Conservation (phyloP, 2,888 invertebrate genomes). For the Conchocele bisecta region DNA sequence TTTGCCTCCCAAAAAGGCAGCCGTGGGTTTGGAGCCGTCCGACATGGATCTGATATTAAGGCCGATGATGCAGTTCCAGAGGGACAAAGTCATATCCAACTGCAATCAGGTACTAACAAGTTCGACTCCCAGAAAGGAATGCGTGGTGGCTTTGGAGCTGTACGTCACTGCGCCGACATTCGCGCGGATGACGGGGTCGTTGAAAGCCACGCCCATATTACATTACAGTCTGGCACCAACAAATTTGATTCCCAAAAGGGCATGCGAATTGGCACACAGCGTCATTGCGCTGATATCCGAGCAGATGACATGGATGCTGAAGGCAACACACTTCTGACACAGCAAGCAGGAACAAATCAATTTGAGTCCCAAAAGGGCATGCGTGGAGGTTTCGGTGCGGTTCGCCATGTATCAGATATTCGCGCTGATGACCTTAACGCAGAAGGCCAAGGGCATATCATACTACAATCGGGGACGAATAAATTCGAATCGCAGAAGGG, state of each 20-base stretch:
- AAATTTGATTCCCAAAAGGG: conserved; percentile 78
- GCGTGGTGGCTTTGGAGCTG: conserved; percentile 73
- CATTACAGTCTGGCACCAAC: conserved; percentile 79
- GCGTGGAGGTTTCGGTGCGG: conserved; percentile 70
- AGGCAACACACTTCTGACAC: conserved; percentile 68
- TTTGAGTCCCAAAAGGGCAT: conserved; percentile 74
- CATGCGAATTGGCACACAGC: conserved; percentile 75
- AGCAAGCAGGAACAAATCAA: conserved; percentile 75
- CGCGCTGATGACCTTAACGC: conserved; percentile 75
- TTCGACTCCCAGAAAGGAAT: conserved; percentile 79
- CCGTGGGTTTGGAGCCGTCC: conserved; percentile 74
- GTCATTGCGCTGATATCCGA: conserved; percentile 75
- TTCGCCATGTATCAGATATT: conserved; percentile 80
- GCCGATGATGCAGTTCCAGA: conserved; percentile 71
- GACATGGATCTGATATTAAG: conserved; percentile 79
- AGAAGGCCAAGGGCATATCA: conserved; percentile 75
- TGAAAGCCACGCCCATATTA: conserved; percentile 60
- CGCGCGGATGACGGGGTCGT: conserved; percentile 63
- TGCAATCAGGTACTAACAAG: conserved; percentile 79
- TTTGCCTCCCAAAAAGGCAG: conserved; percentile 75
- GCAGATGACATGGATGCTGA: conserved; percentile 66
- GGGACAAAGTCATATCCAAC: conserved; percentile 68
- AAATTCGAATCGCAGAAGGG: conserved; percentile 80
- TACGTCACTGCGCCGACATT: conserved; percentile 80
- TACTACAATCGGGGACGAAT: conserved; percentile 80